A percentile compares a stretch with the other conserved stretches of the same genome.
These are phyloP conservation scores for Troides aeacus DNA, from an alignment of 2,888 invertebrate species.

Conservation along the genomic window DNA sequence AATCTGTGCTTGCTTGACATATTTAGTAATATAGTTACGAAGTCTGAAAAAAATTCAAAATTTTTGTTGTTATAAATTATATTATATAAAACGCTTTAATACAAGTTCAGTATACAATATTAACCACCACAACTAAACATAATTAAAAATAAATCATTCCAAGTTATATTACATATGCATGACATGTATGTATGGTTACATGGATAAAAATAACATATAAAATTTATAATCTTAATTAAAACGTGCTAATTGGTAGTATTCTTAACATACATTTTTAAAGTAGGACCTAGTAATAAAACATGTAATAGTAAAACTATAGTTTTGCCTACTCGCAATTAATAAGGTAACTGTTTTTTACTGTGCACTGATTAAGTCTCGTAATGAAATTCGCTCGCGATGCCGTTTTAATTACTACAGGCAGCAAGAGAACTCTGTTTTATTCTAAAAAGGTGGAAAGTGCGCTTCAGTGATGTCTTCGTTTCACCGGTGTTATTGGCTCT, in stretches of 20 bases:
- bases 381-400: constrained; percentile 64
- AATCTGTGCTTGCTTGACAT: too few relatives aligned
- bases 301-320: constrained; percentile 55
- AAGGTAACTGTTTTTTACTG: constrained; percentile 61
- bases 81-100: too few relatives aligned
- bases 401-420: constrained; percentile 64
- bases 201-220: too few relatives aligned
- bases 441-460: constrained; percentile 5
- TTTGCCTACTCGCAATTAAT: constrained; percentile 49
- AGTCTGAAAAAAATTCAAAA: too few relatives aligned
- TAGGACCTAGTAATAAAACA: constrained; percentile 27
- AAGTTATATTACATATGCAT: too few relatives aligned
- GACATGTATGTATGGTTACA: too few relatives aligned
- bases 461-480: background rate
- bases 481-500: background rate
- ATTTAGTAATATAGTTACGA: too few relatives aligned
- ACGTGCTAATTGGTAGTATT: constrained; percentile 7
- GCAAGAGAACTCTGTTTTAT: constrained; percentile 33
- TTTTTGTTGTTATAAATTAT: too few relatives aligned
- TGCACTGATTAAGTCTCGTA: constrained; percentile 70
- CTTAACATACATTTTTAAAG: background rate
- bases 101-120: too few relatives aligned
- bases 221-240: background rate
- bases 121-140: too few relatives aligned
- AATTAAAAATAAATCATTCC: too few relatives aligned